A percentile compares a stretch with the other conserved stretches of the same genome.
Conservation (phyloP, 2,113 vertebrate species). For the Apaloderma vittatum region DNA sequence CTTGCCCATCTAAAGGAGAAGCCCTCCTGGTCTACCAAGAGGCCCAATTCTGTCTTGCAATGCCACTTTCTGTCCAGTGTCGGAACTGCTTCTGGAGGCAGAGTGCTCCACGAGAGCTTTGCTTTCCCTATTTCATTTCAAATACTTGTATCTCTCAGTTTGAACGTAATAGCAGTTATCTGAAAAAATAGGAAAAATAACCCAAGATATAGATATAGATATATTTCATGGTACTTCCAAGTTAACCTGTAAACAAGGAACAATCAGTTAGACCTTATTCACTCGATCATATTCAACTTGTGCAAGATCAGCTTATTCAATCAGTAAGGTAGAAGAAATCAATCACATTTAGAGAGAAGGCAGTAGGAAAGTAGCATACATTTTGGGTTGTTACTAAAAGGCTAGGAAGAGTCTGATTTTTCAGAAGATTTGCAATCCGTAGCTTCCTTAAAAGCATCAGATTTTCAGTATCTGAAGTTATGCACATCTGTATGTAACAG, state of each 20-base stretch:
- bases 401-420: background rate
- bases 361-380: background rate
- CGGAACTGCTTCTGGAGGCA: background rate
- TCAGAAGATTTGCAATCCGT: background rate
- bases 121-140: rapidly evolving
- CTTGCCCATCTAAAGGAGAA: background rate
- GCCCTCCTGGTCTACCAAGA: background rate
- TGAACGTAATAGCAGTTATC: background rate
- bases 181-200: background rate
- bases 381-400: background rate
- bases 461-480: background rate
- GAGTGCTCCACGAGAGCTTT: rapidly evolving
- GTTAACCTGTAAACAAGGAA: background rate
- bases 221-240: background rate
- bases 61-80: background rate
- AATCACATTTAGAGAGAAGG: background rate
- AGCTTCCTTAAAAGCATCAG: background rate
- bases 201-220: background rate
- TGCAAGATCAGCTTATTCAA: background rate
- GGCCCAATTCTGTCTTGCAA: background rate
- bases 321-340: background rate
- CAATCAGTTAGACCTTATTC: background rate
- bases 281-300: background rate
- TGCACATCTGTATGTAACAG: background rate
- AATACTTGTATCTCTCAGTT: background rate